Base-by-base conservation (phyloP, 2,113 vertebrate genomes). In the Scophthalmus maximus region DNA sequence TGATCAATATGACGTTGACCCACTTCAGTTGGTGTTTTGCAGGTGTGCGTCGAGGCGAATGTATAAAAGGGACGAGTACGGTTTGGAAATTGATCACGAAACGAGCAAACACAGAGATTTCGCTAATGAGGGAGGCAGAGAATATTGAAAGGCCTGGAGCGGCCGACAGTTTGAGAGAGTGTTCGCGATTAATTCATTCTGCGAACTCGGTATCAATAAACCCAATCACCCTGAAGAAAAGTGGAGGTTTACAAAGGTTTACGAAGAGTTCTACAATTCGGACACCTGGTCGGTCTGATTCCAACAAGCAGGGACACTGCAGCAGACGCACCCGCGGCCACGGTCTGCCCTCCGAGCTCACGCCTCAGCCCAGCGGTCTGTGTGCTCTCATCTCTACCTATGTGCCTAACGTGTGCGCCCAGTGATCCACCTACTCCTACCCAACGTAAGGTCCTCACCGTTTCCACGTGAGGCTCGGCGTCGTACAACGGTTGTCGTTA, bases 1-100 rank as follows among this genome's bases (percentile, higher is more conserved):
- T n/a, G 63, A 87, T 91, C 84, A 2, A 91, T 91, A 58, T 1
- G 5, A 42, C 56, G 79, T 83, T 38, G 83, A 87, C 26, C 56
- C n/a, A 6, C 17, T 72, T 79, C 63, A 32, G 51, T 53, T 61
- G 59, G 9, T 8, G 44, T 47, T 82, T 29, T 20, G 82, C 78
- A 80, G 85, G 58, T 84, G 76, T 36, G 26, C 15, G 0, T 71
- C 29, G 38, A 71, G 36, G 30, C 18, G 58, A 69, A 60, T 15
- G 22, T 27, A 56, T 40, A 64, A 74, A 23, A 68, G 26, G 25
- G 76, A 34, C 25, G 10, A 68, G 64, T 52, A 67, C 14, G 40
- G n/a, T n/a, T 46, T 72, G 50, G 65, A 70, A 80, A 81, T 87
- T 55, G 69, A 88, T 81, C 68, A 61, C 56, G 74, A 73, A 83